Evolutionary conservation across 2,113 vertebrate genomes (phyloP).

Genomic region (Tylochromis polylepis): DNA sequence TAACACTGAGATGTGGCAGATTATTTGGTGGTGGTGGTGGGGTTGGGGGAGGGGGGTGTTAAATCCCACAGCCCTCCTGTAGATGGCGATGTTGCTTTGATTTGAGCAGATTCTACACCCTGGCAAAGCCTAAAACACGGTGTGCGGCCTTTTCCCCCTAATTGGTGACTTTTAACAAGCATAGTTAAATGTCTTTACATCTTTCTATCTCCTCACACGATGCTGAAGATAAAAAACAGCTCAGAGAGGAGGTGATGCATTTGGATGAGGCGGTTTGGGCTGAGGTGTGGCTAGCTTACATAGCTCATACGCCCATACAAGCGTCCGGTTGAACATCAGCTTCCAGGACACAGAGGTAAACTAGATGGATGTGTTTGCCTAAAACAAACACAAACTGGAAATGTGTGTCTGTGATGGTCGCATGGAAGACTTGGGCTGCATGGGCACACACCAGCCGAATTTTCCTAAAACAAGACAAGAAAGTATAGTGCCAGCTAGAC

Average conservation of each 20-base stretch:
- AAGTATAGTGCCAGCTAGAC: conserved; percentile 58
- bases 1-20: neutral
- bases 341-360: conserved; percentile 42
- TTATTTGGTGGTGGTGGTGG: neutral
- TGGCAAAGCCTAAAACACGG: neutral
- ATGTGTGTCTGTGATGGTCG: conserved; percentile 55
- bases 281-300: conserved; percentile 4
- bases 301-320: neutral
- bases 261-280: neutral
- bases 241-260: neutral
- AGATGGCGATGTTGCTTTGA: conserved; percentile 73
- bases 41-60: too few species aligned
- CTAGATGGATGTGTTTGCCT: conserved; percentile 70
- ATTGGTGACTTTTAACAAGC: conserved; percentile 59
- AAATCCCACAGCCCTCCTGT: conserved; percentile 41
- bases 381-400: conserved; percentile 69
- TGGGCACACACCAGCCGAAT: conserved; percentile 53
- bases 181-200: conserved; percentile 38
- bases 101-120: neutral
- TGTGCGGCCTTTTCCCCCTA: conserved; percentile 51
- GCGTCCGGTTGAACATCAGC: conserved; percentile 12
- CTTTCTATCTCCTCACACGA: conserved; percentile 16
- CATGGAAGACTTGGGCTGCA: conserved; percentile 57
- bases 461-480: conserved; percentile 73
- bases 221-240: conserved; percentile 1